These are phyloP conservation scores for Bubalus kerabau DNA, from an alignment of 2,113 vertebrate species.

Conservation along the genomic window DNA sequence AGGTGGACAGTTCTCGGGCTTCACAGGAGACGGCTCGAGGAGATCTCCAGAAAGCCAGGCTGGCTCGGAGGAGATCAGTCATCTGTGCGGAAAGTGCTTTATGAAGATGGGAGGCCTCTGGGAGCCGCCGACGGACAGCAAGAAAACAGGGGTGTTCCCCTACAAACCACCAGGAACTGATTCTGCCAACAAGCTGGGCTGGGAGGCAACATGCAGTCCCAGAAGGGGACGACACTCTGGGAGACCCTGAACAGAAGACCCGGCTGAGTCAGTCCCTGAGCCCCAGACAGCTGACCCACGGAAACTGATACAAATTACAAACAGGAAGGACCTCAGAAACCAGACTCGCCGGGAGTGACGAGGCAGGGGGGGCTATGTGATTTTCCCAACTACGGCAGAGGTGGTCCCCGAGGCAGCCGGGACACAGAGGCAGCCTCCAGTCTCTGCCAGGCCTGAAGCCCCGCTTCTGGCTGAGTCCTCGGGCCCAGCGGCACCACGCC, in stretches of 20 bases:
- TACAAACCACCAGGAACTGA: background rate
- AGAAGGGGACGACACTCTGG: background rate
- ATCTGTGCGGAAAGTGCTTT: background rate
- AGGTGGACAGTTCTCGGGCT: background rate
- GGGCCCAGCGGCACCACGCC: background rate
- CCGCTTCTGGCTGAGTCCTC: background rate
- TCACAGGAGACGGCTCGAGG: background rate
- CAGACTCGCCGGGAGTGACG: background rate
- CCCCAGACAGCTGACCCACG: rapidly evolving
- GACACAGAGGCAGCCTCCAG: background rate
- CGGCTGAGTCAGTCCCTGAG: background rate
- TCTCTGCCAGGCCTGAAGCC: background rate
- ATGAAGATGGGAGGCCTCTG: background rate
- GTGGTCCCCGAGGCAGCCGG: background rate
- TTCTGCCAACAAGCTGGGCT: background rate
- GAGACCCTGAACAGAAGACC: background rate
- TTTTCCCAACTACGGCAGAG: background rate
- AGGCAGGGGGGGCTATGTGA: rapidly evolving
- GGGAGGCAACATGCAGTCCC: background rate
- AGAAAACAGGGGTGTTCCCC: background rate
- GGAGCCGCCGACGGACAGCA: background rate
- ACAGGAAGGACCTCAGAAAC: background rate
- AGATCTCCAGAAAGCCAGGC: background rate
- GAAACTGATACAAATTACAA: background rate
- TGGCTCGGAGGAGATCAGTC: background rate